These are phyloP conservation scores for Plutella xylostella DNA, from an alignment of 2,888 invertebrate genomes.

Conservation along the genomic window DNA sequence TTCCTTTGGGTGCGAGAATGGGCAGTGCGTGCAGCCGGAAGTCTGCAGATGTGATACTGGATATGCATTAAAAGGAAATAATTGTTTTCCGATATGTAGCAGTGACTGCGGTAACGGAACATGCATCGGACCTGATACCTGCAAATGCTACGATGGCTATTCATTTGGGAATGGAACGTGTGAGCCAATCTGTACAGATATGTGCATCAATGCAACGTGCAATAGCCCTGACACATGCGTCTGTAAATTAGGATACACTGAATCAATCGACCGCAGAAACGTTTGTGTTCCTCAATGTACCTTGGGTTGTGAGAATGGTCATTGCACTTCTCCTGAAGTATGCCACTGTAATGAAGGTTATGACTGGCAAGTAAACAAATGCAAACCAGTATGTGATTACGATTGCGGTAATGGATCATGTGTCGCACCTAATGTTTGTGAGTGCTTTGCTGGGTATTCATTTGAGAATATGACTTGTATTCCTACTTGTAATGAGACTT, in stretches of 20 bases:
- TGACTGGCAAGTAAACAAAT: slow-evolving; percentile 12
- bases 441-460: neutral
- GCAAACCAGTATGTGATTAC: neutral
- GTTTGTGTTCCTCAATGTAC: neutral
- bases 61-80: slow-evolving; percentile 20
- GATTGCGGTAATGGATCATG: neutral
- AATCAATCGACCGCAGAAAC: no score
- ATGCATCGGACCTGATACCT: slow-evolving; percentile 26
- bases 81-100: slow-evolving; percentile 30
- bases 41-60: neutral
- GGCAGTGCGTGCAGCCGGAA: neutral
- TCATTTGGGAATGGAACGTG: slow-evolving; percentile 3
- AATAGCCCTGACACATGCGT: slow-evolving; percentile 70
- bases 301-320: slow-evolving; percentile 26
- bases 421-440: neutral
- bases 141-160: slow-evolving; percentile 23
- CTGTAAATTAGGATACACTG: slow-evolving; percentile 44
- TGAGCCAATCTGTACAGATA: slow-evolving; percentile 8
- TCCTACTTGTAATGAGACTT: neutral
- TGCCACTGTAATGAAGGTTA: slow-evolving; percentile 1
- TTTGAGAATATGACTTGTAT: no score
- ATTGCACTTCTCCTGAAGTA: slow-evolving; percentile 13
- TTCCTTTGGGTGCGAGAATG: neutral
- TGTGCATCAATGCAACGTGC: slow-evolving; percentile 64
- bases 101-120: slow-evolving; percentile 41